These are phyloP conservation scores for Cephus spinipes DNA, from an alignment of 2,888 invertebrate genomes.

Conservation along the genomic window DNA sequence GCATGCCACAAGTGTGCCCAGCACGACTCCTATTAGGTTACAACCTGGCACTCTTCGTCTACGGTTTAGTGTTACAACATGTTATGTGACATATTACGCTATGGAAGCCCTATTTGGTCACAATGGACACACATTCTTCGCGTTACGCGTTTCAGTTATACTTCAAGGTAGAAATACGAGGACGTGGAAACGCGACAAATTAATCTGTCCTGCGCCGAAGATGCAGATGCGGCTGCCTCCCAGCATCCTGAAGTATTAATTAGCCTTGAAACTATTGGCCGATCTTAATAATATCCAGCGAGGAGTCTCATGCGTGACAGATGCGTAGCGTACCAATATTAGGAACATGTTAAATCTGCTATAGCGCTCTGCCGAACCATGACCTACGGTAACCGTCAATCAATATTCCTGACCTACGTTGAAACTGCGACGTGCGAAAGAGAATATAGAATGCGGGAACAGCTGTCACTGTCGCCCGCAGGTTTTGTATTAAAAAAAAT, in stretches of 20 bases:
- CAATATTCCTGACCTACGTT: not conserved
- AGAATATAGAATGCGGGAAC: not conserved
- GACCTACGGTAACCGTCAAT: not conserved
- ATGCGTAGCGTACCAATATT: not conserved
- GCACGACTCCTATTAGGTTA: slow-evolving; percentile 58
- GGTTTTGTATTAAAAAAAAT: not conserved
- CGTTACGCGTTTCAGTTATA: slow-evolving; percentile 30
- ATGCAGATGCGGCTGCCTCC: not conserved
- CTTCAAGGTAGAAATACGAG: slow-evolving; percentile 40
- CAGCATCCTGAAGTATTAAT: not conserved
- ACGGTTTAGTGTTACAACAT: slow-evolving; percentile 51
- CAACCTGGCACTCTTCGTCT: slow-evolving; percentile 34
- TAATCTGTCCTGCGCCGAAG: slow-evolving; percentile 32
- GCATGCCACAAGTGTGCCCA: slow-evolving; percentile 64
- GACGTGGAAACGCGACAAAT: slow-evolving; percentile 31
- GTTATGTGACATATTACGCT: slow-evolving; percentile 39
- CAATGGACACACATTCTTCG: slow-evolving; percentile 34
- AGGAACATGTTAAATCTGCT: not conserved
- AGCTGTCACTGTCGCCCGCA: not conserved
- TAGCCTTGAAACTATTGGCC: not conserved
- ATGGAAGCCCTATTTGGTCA: slow-evolving; percentile 44
- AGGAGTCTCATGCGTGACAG: not conserved
- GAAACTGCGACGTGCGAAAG: not conserved
- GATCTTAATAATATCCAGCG: not conserved
- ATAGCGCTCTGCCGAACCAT: not conserved